Percentiles rank a stretch among this genome's conserved stretches.
Evolutionary conservation across 1,140 invertebrate species (phyloP).

Genomic region (Pectinophora gossypiella): DNA sequence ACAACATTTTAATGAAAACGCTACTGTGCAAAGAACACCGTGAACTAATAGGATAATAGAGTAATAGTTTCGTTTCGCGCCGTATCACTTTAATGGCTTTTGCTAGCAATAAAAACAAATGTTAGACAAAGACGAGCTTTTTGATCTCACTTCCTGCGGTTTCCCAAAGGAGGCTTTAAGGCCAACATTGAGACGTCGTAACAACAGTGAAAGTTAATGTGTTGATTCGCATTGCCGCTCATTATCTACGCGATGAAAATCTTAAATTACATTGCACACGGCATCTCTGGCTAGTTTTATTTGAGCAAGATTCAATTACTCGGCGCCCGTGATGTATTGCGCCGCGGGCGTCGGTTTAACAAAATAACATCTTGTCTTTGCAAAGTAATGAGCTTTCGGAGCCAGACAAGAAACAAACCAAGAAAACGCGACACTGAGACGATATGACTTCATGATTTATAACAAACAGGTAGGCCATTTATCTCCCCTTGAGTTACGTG

Average conservation of each 20-base stretch:
- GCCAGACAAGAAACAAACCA: slow-evolving; percentile 7
- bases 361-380: slow-evolving; percentile 41
- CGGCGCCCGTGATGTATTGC: slow-evolving; percentile 36
- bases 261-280: slow-evolving; percentile 63
- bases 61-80: slow-evolving; percentile 9
- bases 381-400: slow-evolving; percentile 30
- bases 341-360: slow-evolving; percentile 37
- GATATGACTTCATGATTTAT: neutral
- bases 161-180: slow-evolving; percentile 63
- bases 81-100: slow-evolving; percentile 11
- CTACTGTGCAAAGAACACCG: neutral
- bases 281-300: slow-evolving; percentile 58
- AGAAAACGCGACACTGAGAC: neutral
- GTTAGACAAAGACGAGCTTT: slow-evolving; percentile 13
- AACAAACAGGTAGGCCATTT: neutral
- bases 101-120: slow-evolving; percentile 27
- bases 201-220: slow-evolving; percentile 66
- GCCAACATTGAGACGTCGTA: slow-evolving; percentile 41
- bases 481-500: neutral
- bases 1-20: no score
- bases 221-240: slow-evolving; percentile 59
- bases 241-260: slow-evolving; percentile 65
- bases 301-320: slow-evolving; percentile 65
- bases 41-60: slow-evolving; percentile 1
- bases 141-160: slow-evolving; percentile 53